These are phyloP conservation scores for Tupiocoris notatus DNA, from an alignment of 2,888 invertebrate genomes.

Conservation along the genomic window DNA sequence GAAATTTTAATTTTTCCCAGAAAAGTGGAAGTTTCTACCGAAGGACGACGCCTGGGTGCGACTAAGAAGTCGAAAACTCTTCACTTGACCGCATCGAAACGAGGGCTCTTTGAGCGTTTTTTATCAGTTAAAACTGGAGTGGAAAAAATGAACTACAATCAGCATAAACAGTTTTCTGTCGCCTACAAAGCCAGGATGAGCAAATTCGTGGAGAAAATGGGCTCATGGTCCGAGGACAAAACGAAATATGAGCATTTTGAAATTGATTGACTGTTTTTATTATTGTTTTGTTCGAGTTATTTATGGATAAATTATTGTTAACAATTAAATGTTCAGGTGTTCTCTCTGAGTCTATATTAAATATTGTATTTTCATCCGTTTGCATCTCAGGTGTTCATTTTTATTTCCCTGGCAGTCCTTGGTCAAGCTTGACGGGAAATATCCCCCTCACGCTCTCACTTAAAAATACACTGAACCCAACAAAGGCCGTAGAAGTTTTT, in stretches of 20 bases:
- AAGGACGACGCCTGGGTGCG: slow-evolving; percentile 74
- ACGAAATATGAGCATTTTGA: slow-evolving; percentile 7
- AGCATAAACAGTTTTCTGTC: neutral
- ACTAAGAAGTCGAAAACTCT: slow-evolving; percentile 64
- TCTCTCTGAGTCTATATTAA: too few species aligned
- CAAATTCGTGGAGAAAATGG: slow-evolving; percentile 12
- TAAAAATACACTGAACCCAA: too few species aligned
- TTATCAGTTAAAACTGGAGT: slow-evolving; percentile 6
- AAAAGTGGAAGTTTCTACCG: slow-evolving; percentile 68
- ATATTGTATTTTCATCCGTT: too few species aligned
- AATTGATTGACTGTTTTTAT: neutral
- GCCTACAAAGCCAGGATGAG: neutral
- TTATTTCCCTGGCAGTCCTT: too few species aligned
- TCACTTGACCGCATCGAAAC: slow-evolving; percentile 57
- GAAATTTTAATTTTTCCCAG: slow-evolving; percentile 61
- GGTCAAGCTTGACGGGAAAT: too few species aligned
- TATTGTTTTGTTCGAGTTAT: too few species aligned
- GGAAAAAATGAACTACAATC: neutral
- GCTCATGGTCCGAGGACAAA: slow-evolving; percentile 35
- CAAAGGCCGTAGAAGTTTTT: too few species aligned
- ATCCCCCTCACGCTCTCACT: too few species aligned
- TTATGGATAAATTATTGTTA: too few species aligned
- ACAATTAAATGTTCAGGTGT: too few species aligned
- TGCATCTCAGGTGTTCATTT: too few species aligned
- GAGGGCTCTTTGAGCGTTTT: slow-evolving; percentile 51